phyloP scores from a whole-genome alignment of 2,797 vertebrate species.

The Phylloscopus collybita region DNA sequence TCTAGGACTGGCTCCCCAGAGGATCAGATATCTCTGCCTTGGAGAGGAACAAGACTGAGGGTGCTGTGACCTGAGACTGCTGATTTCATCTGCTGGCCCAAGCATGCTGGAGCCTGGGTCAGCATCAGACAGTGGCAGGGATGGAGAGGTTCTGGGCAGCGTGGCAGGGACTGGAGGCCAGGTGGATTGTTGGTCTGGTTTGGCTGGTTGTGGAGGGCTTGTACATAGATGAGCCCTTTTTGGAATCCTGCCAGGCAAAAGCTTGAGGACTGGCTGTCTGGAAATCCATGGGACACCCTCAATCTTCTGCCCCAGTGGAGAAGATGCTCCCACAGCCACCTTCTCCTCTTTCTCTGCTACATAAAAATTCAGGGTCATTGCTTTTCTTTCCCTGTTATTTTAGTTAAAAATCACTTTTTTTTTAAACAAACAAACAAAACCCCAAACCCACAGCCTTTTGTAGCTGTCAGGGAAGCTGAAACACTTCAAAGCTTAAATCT shows the following conservation, averaged over 20 bases:
- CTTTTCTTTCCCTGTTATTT: neutral
- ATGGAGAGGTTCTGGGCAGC: neutral
- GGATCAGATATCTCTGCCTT: neutral
- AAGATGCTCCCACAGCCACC: neutral
- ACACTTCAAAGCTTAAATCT: neutral
- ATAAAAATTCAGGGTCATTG: neutral
- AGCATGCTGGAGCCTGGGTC: neutral
- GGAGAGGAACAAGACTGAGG: neutral
- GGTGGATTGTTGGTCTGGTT: neutral
- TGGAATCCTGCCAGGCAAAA: neutral
- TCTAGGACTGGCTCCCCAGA: neutral
- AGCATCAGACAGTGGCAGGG: neutral
- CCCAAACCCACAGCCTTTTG: neutral
- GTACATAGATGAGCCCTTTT: neutral
- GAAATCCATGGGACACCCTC: neutral
- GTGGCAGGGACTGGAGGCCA: neutral
- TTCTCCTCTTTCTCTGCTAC: neutral
- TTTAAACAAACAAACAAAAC: neutral
- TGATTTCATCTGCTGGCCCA: neutral
- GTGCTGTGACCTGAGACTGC: neutral
- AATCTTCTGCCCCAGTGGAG: neutral
- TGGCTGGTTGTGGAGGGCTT: neutral
- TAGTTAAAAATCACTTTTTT: neutral
- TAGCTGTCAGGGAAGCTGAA: neutral
- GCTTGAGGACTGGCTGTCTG: neutral